A percentile compares a stretch with the other conserved stretches of the same genome.
Evolutionary conservation across 2,888 invertebrate genomes (phyloP).

Genomic region (Lucinisca nassula): DNA sequence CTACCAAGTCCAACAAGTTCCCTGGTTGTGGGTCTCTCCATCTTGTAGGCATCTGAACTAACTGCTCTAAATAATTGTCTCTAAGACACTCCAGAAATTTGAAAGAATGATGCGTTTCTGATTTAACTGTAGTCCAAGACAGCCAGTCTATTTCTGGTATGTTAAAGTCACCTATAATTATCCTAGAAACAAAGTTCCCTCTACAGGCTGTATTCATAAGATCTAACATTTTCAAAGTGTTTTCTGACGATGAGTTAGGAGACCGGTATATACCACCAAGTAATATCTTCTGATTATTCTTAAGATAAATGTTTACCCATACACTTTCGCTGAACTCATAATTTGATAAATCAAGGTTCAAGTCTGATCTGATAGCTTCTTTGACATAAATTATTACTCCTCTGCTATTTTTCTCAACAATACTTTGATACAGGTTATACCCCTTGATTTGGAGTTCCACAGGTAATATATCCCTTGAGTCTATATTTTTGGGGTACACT

Average conservation of each 20-base stretch:
- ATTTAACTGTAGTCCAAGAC: not conserved
- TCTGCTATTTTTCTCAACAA: not conserved
- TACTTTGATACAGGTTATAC: not conserved
- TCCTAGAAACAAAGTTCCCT: not conserved
- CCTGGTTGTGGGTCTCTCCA: not conserved
- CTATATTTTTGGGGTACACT: not conserved
- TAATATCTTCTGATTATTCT: not conserved
- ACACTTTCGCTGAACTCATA: not conserved
- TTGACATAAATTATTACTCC: not conserved
- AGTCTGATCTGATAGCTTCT: not conserved
- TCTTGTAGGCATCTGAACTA: not conserved
- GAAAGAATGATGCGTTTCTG: not conserved
- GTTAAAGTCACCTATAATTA: constrained; percentile 31
- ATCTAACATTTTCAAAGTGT: not conserved
- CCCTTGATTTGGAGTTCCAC: not conserved
- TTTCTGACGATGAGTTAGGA: not conserved
- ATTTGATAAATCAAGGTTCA: not conserved
- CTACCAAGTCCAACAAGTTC: not conserved
- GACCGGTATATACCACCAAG: constrained; percentile 14
- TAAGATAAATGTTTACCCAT: not conserved
- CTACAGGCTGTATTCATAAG: not conserved
- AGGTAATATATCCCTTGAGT: not conserved
- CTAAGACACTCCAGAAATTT: constrained; percentile 17
- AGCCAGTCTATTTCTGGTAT: constrained; percentile 23
- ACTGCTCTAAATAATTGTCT: constrained; percentile 17